phyloP scores from a whole-genome alignment of 2,888 invertebrate genomes.

The Holacanthella duospinosa region DNA sequence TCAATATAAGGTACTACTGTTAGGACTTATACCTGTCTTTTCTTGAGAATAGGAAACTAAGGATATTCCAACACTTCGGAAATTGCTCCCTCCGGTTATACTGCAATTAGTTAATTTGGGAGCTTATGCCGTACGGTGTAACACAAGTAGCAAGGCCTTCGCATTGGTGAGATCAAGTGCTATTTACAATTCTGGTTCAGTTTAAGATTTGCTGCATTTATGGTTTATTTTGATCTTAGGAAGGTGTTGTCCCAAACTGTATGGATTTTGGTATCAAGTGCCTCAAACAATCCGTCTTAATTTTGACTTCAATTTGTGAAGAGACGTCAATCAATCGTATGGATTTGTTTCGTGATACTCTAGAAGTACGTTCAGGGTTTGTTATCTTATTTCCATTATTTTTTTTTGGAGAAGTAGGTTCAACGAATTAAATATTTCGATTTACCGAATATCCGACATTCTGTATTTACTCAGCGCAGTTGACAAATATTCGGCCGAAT shows the following conservation, averaged over 20 bases:
- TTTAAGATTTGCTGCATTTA: constrained; percentile 5
- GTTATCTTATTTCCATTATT: background rate
- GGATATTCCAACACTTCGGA: constrained; percentile 18
- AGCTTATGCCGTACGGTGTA: constrained; percentile 32
- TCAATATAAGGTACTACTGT: background rate
- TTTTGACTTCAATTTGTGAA: constrained; percentile 22
- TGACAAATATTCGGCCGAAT: too few relatives aligned
- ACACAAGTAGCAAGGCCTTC: constrained; percentile 29
- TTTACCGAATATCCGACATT: too few relatives aligned
- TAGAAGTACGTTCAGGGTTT: constrained; percentile 21
- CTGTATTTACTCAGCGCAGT: too few relatives aligned
- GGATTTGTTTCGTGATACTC: constrained; percentile 23
- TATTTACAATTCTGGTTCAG: background rate
- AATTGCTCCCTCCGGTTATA: constrained; percentile 30
- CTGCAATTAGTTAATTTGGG: constrained; percentile 34
- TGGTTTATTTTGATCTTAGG: constrained; percentile 14
- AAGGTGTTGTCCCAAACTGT: constrained; percentile 36
- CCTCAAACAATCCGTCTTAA: constrained; percentile 27
- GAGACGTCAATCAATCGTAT: constrained; percentile 29
- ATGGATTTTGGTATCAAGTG: constrained; percentile 37
- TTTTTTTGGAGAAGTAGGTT: too few relatives aligned
- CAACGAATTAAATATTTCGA: background rate
- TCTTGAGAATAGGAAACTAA: constrained; percentile 29
- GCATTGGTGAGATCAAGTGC: constrained; percentile 19
- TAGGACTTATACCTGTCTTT: background rate